phyloP scores from a whole-genome alignment of 1,140 invertebrate species.

The Microvelia longipes region DNA sequence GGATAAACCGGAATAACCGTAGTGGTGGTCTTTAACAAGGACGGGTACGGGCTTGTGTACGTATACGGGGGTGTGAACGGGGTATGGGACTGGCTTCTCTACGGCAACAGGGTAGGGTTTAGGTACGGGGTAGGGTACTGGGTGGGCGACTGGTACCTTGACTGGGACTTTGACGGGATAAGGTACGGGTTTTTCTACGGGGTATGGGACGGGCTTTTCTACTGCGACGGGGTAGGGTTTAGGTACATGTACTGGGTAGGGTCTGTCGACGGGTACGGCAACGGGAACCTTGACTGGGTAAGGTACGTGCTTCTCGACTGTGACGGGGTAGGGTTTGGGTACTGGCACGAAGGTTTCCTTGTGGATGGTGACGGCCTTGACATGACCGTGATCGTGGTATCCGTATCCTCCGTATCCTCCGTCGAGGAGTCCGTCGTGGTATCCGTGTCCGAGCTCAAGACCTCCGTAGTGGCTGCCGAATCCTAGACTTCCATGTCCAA shows the following conservation, averaged over 20 bases:
- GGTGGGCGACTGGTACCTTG: conserved; percentile 31
- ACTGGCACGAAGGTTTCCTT: conserved; percentile 29
- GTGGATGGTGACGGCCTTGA: conserved; percentile 33
- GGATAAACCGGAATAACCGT: background rate
- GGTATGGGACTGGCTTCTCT: conserved; percentile 47
- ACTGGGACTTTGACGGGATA: conserved; percentile 34
- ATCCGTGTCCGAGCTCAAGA: conserved; percentile 6
- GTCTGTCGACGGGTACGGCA: conserved; percentile 39
- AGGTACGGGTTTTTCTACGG: conserved; percentile 39
- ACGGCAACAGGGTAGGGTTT: conserved; percentile 27
- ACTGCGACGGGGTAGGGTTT: conserved; percentile 39
- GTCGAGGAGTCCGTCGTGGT: conserved; percentile 1
- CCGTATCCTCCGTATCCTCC: conserved; percentile 10
- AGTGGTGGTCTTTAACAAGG: conserved; percentile 27
- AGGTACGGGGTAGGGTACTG: conserved; percentile 40
- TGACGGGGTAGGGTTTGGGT: conserved; percentile 25
- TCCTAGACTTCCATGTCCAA: conserved; percentile 8
- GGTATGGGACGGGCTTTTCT: conserved; percentile 39
- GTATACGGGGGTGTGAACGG: conserved; percentile 37
- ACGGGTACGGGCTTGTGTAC: conserved; percentile 46
- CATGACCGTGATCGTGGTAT: conserved; percentile 18
- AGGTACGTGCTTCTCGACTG: conserved; percentile 43
- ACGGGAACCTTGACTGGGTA: conserved; percentile 50
- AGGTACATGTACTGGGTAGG: conserved; percentile 37
- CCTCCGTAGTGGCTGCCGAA: conserved; percentile 8